Conservation (phyloP, 2,113 vertebrate genomes). For the Halichoerus grypus region DNA sequence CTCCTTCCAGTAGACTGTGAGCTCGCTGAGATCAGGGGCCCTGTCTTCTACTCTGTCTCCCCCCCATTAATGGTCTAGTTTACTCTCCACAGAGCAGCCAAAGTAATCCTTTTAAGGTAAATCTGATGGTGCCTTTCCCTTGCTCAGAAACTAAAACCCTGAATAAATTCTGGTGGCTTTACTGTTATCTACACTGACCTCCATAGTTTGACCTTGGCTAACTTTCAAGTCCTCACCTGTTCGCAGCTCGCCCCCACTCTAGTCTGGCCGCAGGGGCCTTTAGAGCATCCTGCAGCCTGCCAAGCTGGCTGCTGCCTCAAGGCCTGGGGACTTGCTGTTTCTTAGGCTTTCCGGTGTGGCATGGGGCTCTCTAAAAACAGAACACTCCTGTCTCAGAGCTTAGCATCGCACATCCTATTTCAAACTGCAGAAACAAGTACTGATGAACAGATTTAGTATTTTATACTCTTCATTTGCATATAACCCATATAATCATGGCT, state of each 20-base stretch:
- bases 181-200: neutral
- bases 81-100: neutral
- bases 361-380: neutral
- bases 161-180: neutral
- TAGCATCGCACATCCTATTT: conserved; percentile 48
- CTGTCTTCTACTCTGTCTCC: too few species aligned
- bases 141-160: neutral
- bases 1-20: neutral
- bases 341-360: neutral
- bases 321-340: neutral
- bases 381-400: neutral
- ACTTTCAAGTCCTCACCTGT: neutral
- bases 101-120: neutral
- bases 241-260: neutral
- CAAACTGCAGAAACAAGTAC: conserved; percentile 55
- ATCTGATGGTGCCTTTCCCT: neutral
- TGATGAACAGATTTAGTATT: conserved; percentile 65
- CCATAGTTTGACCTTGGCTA: neutral
- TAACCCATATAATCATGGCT: neutral
- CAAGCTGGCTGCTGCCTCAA: neutral
- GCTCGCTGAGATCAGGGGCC: neutral
- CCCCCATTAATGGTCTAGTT: neutral
- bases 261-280: neutral
- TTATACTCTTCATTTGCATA: conserved; percentile 55
- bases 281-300: neutral